Conservation (phyloP, 2,888 invertebrate species). For the Catocala nupta region DNA sequence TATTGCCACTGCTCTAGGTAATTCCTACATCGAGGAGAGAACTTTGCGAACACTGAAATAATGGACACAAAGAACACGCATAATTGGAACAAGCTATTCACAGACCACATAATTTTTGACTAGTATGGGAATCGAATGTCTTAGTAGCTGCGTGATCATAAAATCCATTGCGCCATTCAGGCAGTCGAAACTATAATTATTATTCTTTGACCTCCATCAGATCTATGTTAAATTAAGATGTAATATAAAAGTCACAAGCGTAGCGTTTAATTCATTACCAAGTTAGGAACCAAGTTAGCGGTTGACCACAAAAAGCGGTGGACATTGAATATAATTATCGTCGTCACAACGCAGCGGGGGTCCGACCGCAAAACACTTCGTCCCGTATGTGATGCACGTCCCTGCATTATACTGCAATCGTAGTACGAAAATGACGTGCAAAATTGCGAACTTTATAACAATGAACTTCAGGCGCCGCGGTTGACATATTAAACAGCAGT, state of each 20-base stretch:
- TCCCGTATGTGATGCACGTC: constrained; percentile 60
- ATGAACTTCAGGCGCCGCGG: constrained; percentile 47
- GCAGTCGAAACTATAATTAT: no score
- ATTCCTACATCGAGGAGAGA: no score
- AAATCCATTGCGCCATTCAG: no score
- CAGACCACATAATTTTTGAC: no score
- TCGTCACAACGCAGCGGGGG: constrained; percentile 56
- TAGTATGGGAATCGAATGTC: no score
- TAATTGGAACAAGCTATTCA: no score
- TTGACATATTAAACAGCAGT: constrained; percentile 37
- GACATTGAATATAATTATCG: constrained; percentile 69
- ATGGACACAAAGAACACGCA: no score
- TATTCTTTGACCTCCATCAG: background rate
- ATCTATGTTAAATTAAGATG: no score
- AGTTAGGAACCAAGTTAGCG: constrained; percentile 62
- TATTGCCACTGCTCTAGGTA: no score
- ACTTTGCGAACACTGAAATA: no score
- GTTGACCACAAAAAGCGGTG: constrained; percentile 60
- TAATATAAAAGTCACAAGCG: constrained; percentile 38
- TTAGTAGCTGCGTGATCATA: no score
- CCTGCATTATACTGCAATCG: constrained; percentile 56
- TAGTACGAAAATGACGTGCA: constrained; percentile 54
- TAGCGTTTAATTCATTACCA: constrained; percentile 54
- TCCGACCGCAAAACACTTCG: constrained; percentile 60
- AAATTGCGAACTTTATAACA: constrained; percentile 54